These are phyloP conservation scores for Drosophila suboccidentalis DNA, from an alignment of 2,888 invertebrate species.

Conservation along the genomic window DNA sequence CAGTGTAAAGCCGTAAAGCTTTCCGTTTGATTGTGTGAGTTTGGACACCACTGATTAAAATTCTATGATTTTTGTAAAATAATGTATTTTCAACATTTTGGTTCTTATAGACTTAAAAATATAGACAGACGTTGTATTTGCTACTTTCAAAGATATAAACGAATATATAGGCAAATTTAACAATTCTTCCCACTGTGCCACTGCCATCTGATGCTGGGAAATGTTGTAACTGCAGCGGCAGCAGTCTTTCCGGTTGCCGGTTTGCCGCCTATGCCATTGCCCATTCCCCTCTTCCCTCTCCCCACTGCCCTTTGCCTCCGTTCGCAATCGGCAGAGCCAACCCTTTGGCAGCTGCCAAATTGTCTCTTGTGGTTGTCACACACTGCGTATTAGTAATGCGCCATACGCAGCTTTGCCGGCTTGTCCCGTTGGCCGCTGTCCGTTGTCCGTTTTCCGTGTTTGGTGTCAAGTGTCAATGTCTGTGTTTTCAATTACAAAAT, in stretches of 20 bases:
- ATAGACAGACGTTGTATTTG: too few relatives aligned
- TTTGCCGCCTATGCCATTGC: slow-evolving; percentile 28
- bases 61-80: too few relatives aligned
- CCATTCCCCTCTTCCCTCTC: slow-evolving; percentile 15
- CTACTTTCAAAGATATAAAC: too few relatives aligned
- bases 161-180: not conserved
- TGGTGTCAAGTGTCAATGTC: slow-evolving; percentile 72
- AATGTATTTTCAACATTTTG: too few relatives aligned
- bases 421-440: slow-evolving; percentile 14
- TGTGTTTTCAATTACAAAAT: slow-evolving; percentile 80
- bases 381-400: slow-evolving; percentile 82
- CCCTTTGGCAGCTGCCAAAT: slow-evolving; percentile 82
- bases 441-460: slow-evolving; percentile 26
- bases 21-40: too few relatives aligned
- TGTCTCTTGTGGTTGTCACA: slow-evolving; percentile 82
- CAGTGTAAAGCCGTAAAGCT: too few relatives aligned
- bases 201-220: slow-evolving; percentile 59
- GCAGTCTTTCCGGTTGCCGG: slow-evolving; percentile 61
- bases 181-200: not conserved
- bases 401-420: slow-evolving; percentile 69
- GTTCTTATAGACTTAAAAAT: too few relatives aligned
- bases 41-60: too few relatives aligned
- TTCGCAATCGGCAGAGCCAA: slow-evolving; percentile 48
- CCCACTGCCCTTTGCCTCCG: slow-evolving; percentile 1
- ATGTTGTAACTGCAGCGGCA: slow-evolving; percentile 74